Evolutionary conservation across 2,113 vertebrate genomes (phyloP).

Genomic region (Lutjanus erythropterus): DNA sequence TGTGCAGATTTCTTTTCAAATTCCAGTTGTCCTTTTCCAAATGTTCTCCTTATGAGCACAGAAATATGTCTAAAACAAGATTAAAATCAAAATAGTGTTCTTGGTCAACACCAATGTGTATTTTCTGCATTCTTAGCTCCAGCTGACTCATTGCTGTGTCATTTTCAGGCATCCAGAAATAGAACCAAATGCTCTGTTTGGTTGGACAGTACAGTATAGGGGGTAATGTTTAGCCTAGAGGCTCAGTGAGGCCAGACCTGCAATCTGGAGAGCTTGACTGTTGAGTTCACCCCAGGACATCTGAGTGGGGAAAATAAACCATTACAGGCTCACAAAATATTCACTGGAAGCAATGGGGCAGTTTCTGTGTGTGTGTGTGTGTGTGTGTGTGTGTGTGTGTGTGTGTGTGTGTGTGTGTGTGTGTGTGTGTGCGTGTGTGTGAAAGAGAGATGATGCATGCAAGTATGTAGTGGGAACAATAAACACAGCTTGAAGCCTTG

Average conservation of each 20-base stretch:
- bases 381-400: conserved; percentile 5
- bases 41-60: not conserved
- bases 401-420: conserved; percentile 11
- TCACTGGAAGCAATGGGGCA: conserved; percentile 39
- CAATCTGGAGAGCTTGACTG: conserved; percentile 41
- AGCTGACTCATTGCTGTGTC: conserved; percentile 22
- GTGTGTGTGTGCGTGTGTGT: conserved; percentile 15
- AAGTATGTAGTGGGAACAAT: conserved; percentile 57
- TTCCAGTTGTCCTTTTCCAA: conserved; percentile 23
- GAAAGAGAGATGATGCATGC: conserved; percentile 44
- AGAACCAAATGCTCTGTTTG: conserved; percentile 33
- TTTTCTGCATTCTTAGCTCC: conserved; percentile 20
- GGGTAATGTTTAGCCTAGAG: conserved; percentile 56
- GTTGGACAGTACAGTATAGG: conserved; percentile 31
- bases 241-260: conserved; percentile 24
- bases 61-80: not conserved
- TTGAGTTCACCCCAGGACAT: conserved; percentile 69
- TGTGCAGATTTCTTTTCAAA: not conserved
- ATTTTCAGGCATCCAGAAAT: conserved; percentile 48
- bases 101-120: not conserved
- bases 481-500: conserved; percentile 63
- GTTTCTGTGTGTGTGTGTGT: conserved; percentile 25
- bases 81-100: not conserved
- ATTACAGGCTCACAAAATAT: conserved; percentile 63
- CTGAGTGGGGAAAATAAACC: conserved; percentile 67